phyloP scores from a whole-genome alignment of 2,888 invertebrate genomes.

The Caenorhabditis zanzibari region DNA sequence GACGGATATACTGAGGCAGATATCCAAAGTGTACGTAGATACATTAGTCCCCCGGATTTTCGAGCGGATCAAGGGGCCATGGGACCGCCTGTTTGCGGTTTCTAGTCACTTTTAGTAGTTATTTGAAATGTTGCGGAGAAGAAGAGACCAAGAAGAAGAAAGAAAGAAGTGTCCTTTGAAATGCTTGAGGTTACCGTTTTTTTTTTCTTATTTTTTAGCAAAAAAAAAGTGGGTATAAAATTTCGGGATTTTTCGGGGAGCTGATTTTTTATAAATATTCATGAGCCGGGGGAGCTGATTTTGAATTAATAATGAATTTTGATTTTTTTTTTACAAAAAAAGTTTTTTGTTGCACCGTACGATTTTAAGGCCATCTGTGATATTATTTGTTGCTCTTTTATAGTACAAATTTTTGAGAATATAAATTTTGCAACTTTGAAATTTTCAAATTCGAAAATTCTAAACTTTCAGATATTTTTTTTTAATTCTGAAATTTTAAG shows the following conservation, averaged over 20 bases:
- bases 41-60: conserved; percentile 4
- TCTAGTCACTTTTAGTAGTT: not conserved
- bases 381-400: too few relatives aligned
- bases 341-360: too few relatives aligned
- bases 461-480: too few relatives aligned
- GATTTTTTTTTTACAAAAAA: too few relatives aligned
- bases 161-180: not conserved
- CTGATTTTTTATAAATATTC: not conserved
- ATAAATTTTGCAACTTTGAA: not conserved
- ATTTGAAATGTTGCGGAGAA: not conserved
- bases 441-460: not conserved
- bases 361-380: too few relatives aligned
- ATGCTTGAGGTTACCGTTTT: conserved; percentile 1
- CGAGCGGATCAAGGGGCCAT: not conserved
- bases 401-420: not conserved
- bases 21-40: not conserved
- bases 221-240: too few relatives aligned
- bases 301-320: too few relatives aligned
- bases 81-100: not conserved
- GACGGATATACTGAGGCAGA: conserved; percentile 15
- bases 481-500: too few relatives aligned
- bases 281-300: conserved; percentile 3
- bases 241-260: not conserved
- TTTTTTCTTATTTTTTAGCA: too few relatives aligned
- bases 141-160: not conserved